Base-by-base conservation (phyloP, 2,113 vertebrate species). In the Sapayoa aenigma region DNA sequence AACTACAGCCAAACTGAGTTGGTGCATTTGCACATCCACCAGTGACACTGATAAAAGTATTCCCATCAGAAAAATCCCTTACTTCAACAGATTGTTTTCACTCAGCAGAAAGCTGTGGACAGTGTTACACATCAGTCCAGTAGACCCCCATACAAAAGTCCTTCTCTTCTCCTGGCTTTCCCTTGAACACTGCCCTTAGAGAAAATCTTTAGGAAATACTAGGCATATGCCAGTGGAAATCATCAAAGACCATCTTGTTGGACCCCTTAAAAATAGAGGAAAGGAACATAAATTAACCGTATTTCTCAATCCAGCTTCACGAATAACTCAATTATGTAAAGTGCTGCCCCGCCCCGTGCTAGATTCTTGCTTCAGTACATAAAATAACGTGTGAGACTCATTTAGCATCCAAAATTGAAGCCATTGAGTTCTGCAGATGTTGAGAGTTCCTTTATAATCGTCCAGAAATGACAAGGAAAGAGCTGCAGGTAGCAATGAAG, bases 321-420 rank as follows among this genome's bases (percentile, higher is more conserved):
- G 95, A 88, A 62, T 14, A 47, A 77, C 80, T 63, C 25, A 44
- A 0, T 68, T 91, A 56, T 31, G 62, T 14, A 27, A 91, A 87
- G 8, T 49, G 7, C 35, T 85, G 71, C 77, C 71, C 60, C 87
- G 31, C 33, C 31, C 50, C 4, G 0, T 1, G 0, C 71, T 76
- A 55, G 46, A 39, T 55, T 95, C 75, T 67, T 67, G 50, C 67
- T 86, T 35, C 46, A 92, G 82, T 50, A 47, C 72, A 88, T 85
- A 66, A 94, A 96, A 90, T 82, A 91, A 87, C 0, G 2, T 73
- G 78, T 7, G 17, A 95, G 67, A 80, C 37, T 94, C 93, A 92
- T 86, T 94, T 60, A 30, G 30, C 52, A 49, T 74, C 78, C 87
- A 90, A 91, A 94, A 69, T 17, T 77, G 50, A 91, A 95, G 89